phyloP scores from a whole-genome alignment of 2,888 invertebrate genomes.

The Cantharis lateralis region DNA sequence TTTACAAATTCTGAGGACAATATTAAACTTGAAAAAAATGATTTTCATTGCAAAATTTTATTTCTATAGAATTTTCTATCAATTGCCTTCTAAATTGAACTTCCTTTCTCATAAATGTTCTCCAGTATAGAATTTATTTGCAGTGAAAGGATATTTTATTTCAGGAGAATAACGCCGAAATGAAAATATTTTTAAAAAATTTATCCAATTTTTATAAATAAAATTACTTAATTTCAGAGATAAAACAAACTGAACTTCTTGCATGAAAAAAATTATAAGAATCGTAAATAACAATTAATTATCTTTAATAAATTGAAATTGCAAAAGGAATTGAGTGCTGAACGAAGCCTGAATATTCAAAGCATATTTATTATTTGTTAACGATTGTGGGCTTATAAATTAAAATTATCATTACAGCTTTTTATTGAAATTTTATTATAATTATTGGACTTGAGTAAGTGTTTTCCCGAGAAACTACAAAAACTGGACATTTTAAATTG shows the following conservation, averaged over 20 bases:
- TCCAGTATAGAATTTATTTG: neutral
- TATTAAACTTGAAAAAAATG: neutral
- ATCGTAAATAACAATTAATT: neutral
- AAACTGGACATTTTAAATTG: neutral
- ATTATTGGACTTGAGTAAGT: neutral
- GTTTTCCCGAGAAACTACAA: neutral
- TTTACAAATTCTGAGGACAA: neutral
- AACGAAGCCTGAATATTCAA: neutral
- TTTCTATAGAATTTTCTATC: conserved; percentile 2
- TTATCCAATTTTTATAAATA: neutral
- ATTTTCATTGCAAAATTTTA: neutral
- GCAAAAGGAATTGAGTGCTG: neutral
- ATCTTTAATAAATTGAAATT: neutral
- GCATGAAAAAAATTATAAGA: neutral
- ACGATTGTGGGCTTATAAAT: neutral
- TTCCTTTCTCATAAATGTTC: neutral
- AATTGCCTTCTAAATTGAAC: neutral
- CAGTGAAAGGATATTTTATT: neutral
- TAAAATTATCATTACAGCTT: neutral
- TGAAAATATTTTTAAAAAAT: neutral
- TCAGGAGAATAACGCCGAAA: neutral
- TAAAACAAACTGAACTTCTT: neutral
- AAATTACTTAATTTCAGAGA: neutral
- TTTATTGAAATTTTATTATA: neutral
- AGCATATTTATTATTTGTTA: neutral